phyloP scores from a whole-genome alignment of 2,888 invertebrate species.

The Thymelicus acteon region DNA sequence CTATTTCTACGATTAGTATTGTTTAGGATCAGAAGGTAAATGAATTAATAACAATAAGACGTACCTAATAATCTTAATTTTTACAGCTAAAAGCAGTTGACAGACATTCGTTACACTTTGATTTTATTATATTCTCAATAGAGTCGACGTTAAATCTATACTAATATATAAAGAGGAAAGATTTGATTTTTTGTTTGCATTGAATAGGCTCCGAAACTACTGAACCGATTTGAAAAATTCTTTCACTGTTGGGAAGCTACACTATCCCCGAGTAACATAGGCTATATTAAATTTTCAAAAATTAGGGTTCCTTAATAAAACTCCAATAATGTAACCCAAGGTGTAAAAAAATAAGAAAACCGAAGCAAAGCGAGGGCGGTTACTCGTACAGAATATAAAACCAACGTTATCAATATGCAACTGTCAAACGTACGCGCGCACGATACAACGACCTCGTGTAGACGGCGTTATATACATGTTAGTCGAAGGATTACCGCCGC shows the following conservation, averaged over 20 bases:
- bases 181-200: no score
- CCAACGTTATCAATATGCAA: neutral
- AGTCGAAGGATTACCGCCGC: constrained; percentile 61
- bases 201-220: no score
- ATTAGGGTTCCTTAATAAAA: no score
- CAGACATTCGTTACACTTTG: neutral
- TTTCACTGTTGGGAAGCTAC: no score
- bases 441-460: neutral
- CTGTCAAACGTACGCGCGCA: neutral
- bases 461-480: no score
- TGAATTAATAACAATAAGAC: neutral
- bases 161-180: no score
- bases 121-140: neutral
- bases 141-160: neutral
- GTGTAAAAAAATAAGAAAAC: no score
- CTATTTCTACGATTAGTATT: constrained; percentile 6
- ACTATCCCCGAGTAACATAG: no score
- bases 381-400: neutral
- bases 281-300: no score
- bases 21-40: constrained; percentile 1
- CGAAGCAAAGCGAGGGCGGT: no score
- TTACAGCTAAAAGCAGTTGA: neutral
- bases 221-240: no score
- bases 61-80: neutral
- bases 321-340: no score